phyloP scores from a whole-genome alignment of 2,113 vertebrate species.

The Onychorhynchus coronatus region DNA sequence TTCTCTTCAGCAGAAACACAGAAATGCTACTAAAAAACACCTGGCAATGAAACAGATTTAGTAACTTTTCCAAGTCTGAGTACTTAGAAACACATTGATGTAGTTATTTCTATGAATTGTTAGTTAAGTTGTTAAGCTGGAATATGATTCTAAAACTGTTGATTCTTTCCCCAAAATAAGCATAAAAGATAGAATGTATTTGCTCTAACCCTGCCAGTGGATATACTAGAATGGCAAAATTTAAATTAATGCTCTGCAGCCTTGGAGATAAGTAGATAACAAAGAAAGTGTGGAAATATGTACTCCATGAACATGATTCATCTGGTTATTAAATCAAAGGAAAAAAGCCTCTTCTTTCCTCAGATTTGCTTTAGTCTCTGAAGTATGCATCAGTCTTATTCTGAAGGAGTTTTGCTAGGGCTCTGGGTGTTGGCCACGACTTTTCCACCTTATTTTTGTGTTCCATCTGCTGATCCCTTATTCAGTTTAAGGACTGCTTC shows the following conservation, averaged over 20 bases:
- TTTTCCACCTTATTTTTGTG: background rate
- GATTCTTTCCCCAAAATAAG: background rate
- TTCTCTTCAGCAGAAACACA: slow-evolving; percentile 1
- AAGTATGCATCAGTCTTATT: background rate
- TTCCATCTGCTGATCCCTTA: background rate
- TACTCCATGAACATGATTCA: background rate
- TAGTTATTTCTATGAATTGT: background rate
- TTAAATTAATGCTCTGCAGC: background rate
- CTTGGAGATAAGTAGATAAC: background rate
- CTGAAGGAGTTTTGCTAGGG: background rate
- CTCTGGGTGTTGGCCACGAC: background rate
- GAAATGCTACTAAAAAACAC: background rate
- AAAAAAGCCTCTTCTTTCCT: background rate
- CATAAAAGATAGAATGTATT: background rate
- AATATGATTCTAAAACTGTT: background rate
- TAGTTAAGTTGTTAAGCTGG: background rate
- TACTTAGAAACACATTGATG: background rate
- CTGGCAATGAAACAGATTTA: slow-evolving; percentile 3
- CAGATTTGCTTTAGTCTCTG: background rate
- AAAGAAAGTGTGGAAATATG: background rate
- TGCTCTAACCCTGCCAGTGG: background rate
- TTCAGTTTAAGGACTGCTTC: background rate
- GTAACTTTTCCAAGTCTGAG: background rate
- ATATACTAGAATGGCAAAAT: background rate
- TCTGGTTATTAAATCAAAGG: background rate